Conservation (phyloP, 2,888 invertebrate species). For the Patella ulyssiponensis region DNA sequence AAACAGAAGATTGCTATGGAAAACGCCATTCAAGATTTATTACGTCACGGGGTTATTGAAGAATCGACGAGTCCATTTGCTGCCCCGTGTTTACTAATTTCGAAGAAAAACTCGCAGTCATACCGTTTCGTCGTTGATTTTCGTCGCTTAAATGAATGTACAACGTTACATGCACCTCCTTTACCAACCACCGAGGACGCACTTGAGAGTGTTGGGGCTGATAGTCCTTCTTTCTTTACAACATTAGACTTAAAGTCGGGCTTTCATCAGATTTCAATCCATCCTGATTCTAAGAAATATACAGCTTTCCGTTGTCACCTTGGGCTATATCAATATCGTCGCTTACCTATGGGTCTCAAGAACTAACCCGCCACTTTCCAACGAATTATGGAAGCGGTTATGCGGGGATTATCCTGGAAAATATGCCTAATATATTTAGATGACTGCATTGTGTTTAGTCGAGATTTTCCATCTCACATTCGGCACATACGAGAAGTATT, state of each 20-base stretch:
- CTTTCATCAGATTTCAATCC: no score
- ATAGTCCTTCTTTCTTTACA: no score
- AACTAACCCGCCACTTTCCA: constrained; percentile 12
- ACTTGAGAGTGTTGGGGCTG: constrained; percentile 6
- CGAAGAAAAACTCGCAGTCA: not conserved
- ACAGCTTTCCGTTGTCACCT: no score
- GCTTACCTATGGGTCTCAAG: no score
- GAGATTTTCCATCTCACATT: constrained; percentile 8
- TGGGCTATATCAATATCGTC: no score
- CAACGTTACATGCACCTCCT: constrained; percentile 5
- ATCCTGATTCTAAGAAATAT: no score
- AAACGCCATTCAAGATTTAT: no score
- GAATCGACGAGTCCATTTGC: constrained; percentile 16
- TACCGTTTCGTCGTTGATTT: constrained; percentile 12
- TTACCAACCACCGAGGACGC: constrained; percentile 7
- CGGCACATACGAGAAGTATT: constrained; percentile 17
- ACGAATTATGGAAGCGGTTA: no score
- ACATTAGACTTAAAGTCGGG: no score
- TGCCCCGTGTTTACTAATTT: constrained; percentile 14
- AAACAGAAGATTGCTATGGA: no score
- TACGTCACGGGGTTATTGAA: constrained; percentile 11
- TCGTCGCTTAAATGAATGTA: constrained; percentile 14
- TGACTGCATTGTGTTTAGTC: constrained; percentile 16
- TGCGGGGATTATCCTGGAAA: no score
- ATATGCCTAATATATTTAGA: constrained; percentile 14